Percentiles rank a stretch among this genome's conserved stretches.
Conservation (phyloP, 2,888 invertebrate genomes). For the Brachypalpus laphriformis region DNA sequence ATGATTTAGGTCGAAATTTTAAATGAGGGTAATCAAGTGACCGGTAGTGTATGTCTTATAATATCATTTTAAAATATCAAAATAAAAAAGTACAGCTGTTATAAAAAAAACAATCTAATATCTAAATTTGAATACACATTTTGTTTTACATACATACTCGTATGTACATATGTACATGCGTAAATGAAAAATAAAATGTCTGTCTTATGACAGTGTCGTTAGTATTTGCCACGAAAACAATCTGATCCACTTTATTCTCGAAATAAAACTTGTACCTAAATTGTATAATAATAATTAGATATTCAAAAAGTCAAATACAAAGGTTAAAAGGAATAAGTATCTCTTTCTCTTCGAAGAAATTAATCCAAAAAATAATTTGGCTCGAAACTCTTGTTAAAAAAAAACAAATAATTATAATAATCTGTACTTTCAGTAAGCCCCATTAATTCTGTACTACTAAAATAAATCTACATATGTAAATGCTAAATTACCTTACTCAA, state of each 20-base stretch:
- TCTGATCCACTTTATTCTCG: neutral
- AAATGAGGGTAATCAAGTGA: no score
- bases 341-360: neutral
- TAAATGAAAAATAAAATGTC: neutral
- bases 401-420: no score
- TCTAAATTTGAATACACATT: neutral
- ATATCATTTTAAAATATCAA: neutral
- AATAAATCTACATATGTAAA: no score
- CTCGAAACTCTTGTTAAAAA: no score
- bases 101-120: neutral
- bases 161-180: no score
- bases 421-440: neutral
- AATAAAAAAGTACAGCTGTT: neutral
- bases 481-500: conserved; percentile 9
- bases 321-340: neutral
- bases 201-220: neutral
- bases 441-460: neutral
- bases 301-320: neutral
- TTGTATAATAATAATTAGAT: no score
- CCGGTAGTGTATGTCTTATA: no score
- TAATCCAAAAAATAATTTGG: no score
- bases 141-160: neutral
- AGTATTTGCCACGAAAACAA: neutral
- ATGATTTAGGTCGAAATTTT: no score
- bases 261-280: neutral